Evolutionary conservation across 1,140 invertebrate genomes (phyloP).

Genomic region (Brachionus manjavacas): DNA sequence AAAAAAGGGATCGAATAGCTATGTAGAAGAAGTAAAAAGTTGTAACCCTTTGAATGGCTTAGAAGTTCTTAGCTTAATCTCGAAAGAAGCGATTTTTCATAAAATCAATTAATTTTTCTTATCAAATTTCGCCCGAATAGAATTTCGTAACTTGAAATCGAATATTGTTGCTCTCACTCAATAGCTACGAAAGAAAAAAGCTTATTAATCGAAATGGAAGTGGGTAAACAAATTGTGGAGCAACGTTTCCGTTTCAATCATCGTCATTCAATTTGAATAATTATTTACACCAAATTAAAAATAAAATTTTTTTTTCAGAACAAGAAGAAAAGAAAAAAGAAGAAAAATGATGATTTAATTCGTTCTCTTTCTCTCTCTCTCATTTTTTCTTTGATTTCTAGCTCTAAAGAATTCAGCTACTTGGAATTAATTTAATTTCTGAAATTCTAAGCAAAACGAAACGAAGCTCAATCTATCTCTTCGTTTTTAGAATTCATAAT

Average conservation of each 20-base stretch:
- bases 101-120: constrained; percentile 38
- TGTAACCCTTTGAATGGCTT: background rate
- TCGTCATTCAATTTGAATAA: constrained; percentile 8
- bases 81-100: background rate
- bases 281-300: constrained; percentile 15
- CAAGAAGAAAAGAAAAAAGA: background rate
- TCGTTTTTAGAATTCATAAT: constrained; percentile 31
- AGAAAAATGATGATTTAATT: constrained; percentile 32
- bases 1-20: background rate
- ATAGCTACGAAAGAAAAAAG: background rate
- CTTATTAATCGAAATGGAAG: constrained; percentile 30
- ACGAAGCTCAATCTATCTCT: background rate
- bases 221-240: background rate
- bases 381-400: constrained; percentile 2
- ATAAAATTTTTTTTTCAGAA: background rate
- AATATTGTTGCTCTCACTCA: constrained; percentile 27
- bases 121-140: constrained; percentile 25
- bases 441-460: constrained; percentile 32
- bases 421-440: constrained; percentile 38
- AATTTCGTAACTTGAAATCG: constrained; percentile 32
- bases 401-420: background rate
- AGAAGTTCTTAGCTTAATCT: background rate
- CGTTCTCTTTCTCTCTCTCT: background rate
- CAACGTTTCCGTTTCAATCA: constrained; percentile 27
- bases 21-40: background rate